Conservation (phyloP, 1,140 invertebrate species). For the Prorops nasuta region DNA sequence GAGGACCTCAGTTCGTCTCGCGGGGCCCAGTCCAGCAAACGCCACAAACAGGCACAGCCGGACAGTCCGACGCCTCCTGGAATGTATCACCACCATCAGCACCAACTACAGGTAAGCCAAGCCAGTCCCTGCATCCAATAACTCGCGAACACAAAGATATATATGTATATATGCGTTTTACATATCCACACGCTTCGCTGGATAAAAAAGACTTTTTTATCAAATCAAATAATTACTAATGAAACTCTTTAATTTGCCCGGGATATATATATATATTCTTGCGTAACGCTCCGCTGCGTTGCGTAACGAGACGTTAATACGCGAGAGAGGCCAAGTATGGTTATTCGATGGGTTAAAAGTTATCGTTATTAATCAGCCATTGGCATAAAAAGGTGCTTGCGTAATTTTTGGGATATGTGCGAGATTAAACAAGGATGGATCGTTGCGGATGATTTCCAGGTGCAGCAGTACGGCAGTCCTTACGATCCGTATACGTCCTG, state of each 20-base stretch:
- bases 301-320: too few species aligned
- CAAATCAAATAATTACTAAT: slow-evolving; percentile 3
- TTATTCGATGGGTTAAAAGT: too few species aligned
- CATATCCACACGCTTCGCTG: slow-evolving; percentile 9
- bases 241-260: background rate
- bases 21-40: slow-evolving; percentile 54
- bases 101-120: slow-evolving; percentile 48
- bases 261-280: background rate
- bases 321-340: too few species aligned
- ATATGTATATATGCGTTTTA: too few species aligned
- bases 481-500: slow-evolving; percentile 58
- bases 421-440: background rate
- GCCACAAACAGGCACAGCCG: slow-evolving; percentile 50
- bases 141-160: too few species aligned
- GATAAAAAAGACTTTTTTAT: slow-evolving; percentile 26
- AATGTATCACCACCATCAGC: slow-evolving; percentile 60
- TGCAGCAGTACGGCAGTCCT: slow-evolving; percentile 52
- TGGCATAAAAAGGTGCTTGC: too few species aligned
- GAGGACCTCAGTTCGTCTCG: slow-evolving; percentile 64
- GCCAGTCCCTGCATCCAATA: too few species aligned
- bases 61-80: slow-evolving; percentile 61
- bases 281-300: too few species aligned
- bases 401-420: background rate
- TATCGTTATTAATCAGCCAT: too few species aligned
- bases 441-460: slow-evolving; percentile 21